Percentiles rank a stretch among this genome's conserved stretches.
phyloP scores from a whole-genome alignment of 2,888 invertebrate species.

The Noctuana brunneofusca region DNA sequence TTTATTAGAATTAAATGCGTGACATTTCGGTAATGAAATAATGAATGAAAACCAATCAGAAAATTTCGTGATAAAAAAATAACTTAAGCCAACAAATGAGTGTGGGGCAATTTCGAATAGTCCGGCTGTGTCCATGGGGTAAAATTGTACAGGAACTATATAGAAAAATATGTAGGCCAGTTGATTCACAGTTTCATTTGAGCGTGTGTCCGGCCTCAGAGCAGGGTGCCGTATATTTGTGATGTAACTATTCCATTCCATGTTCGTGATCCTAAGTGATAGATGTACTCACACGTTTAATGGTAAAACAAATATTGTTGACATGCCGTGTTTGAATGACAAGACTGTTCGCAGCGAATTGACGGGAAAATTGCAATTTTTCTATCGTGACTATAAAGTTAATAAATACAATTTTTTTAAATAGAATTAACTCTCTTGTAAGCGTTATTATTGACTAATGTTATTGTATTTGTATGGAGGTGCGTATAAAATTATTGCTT shows the following conservation, averaged over 20 bases:
- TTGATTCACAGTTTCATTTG: conserved; percentile 33
- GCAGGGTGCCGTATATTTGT: conserved; percentile 56
- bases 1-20: no score
- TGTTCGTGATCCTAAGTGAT: conserved; percentile 64
- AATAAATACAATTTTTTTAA: conserved; percentile 7
- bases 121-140: neutral
- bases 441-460: conserved; percentile 8
- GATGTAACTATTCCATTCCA: conserved; percentile 68
- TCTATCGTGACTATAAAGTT: conserved; percentile 5
- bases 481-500: conserved; percentile 8
- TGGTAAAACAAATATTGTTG: conserved; percentile 16
- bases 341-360: conserved; percentile 37
- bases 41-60: neutral
- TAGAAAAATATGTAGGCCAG: neutral
- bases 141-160: neutral
- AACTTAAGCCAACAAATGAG: neutral
- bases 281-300: conserved; percentile 40
- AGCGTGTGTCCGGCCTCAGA: conserved; percentile 36
- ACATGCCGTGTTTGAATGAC: conserved; percentile 26
- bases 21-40: no score
- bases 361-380: conserved; percentile 34
- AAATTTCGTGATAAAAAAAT: no score
- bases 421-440: conserved; percentile 9
- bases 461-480: conserved; percentile 23
- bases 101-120: neutral